A percentile compares a stretch with the other conserved stretches of the same genome.
phyloP scores from a whole-genome alignment of 2,797 vertebrate genomes.

The Acanthiza pusilla region DNA sequence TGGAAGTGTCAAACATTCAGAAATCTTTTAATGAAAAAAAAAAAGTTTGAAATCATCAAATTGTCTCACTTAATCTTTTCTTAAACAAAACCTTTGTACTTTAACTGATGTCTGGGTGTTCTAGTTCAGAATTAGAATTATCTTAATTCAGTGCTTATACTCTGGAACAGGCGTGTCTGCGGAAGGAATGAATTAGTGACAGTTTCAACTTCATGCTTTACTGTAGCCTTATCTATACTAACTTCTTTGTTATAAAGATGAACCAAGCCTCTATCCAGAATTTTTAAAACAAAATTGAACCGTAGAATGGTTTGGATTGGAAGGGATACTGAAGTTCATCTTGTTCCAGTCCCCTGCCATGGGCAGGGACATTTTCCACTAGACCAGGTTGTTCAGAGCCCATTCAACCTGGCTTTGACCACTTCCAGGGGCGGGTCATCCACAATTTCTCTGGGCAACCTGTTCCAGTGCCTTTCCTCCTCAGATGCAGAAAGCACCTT shows the following conservation, averaged over 20 bases:
- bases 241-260: background rate
- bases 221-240: background rate
- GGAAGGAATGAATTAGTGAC: background rate
- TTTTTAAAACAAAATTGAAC: background rate
- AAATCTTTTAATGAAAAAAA: background rate
- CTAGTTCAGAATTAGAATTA: background rate
- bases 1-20: conserved; percentile 21
- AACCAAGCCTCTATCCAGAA: background rate
- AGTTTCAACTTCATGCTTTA: background rate
- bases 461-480: background rate
- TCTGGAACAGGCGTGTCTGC: background rate
- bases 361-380: background rate
- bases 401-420: background rate
- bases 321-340: background rate
- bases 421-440: background rate
- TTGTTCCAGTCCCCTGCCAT: background rate
- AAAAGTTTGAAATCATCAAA: background rate
- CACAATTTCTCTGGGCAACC: background rate
- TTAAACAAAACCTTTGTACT: background rate
- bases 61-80: conserved; percentile 3
- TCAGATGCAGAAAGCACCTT: background rate
- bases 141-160: background rate
- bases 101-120: background rate
- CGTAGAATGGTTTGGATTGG: background rate
- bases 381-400: background rate